Conservation (phyloP, 2,888 invertebrate genomes). For the Melanostoma scalare region DNA sequence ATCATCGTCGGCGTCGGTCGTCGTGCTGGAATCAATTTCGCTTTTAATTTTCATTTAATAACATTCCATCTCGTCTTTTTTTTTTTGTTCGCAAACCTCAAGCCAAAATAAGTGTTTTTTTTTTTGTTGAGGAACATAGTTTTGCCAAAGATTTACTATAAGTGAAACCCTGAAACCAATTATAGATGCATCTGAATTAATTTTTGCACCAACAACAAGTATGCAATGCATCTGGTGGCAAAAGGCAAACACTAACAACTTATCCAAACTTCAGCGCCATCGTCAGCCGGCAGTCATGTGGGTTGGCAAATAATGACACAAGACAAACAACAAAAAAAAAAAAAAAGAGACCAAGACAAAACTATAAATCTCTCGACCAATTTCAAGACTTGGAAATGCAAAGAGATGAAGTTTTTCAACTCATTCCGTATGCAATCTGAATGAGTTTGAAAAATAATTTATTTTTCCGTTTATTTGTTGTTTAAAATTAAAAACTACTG, state of each 20-base stretch:
- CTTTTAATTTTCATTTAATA: conserved; percentile 55
- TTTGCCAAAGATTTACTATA: conserved; percentile 19
- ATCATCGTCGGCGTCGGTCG: too few species aligned
- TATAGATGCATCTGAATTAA: conserved; percentile 71
- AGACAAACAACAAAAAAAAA: conserved; percentile 6
- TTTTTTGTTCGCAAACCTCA: conserved; percentile 2
- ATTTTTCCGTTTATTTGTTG: conserved; percentile 3
- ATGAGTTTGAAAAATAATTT: conserved; percentile 34
- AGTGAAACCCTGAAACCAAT: conserved; percentile 38
- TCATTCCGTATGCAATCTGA: conserved; percentile 53
- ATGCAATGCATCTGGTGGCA: conserved; percentile 49
- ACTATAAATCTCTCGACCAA: conserved; percentile 37
- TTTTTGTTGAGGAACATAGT: conserved; percentile 6
- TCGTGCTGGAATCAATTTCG: conserved; percentile 52
- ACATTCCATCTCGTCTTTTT: background rate
- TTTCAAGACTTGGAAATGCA: conserved; percentile 35
- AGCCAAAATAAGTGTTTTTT: conserved; percentile 4
- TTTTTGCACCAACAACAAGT: conserved; percentile 49
- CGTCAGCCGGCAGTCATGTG: conserved; percentile 37
- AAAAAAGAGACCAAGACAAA: background rate
- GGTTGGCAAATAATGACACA: background rate
- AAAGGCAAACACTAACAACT: conserved; percentile 34
- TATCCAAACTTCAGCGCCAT: conserved; percentile 30
- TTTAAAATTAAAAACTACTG: conserved; percentile 46
- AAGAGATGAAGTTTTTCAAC: conserved; percentile 43